Conservation (phyloP, 2,113 vertebrate species). For the Gymnogyps californianus region DNA sequence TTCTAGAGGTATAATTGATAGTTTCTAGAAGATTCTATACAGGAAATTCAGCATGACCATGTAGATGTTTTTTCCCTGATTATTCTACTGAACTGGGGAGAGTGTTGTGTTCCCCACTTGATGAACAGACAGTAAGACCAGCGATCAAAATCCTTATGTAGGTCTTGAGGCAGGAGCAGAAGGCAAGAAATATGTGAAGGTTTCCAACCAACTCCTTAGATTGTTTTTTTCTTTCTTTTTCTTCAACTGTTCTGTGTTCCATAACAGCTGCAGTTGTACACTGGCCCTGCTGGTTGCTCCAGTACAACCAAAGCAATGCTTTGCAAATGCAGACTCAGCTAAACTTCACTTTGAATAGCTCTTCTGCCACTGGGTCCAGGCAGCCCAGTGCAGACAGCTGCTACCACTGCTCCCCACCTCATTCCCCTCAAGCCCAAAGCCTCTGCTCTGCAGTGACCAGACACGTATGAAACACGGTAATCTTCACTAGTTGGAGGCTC, state of each 20-base stretch:
- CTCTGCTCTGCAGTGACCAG: not conserved
- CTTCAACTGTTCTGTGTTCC: not conserved
- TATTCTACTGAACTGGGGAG: not conserved
- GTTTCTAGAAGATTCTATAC: not conserved
- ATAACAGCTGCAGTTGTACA: not conserved
- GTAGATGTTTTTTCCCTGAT: accelerated
- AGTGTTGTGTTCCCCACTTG: not conserved
- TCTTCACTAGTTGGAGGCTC: not conserved
- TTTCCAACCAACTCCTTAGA: not conserved
- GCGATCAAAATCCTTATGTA: not conserved
- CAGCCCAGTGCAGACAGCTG: not conserved
- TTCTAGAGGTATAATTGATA: not conserved
- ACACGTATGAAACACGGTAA: accelerated
- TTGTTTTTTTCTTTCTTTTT: not conserved
- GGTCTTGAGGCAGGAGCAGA: not conserved
- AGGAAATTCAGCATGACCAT: not conserved
- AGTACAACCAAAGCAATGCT: not conserved
- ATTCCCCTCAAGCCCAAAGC: not conserved
- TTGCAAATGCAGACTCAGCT: not conserved
- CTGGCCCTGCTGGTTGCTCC: not conserved
- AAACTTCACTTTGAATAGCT: not conserved
- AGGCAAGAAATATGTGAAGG: not conserved
- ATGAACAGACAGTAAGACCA: not conserved
- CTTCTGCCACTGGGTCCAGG: not conserved
- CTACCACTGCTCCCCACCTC: not conserved